These are phyloP conservation scores for Cephalopholis sonnerati DNA, from an alignment of 2,113 vertebrate species.

Conservation along the genomic window DNA sequence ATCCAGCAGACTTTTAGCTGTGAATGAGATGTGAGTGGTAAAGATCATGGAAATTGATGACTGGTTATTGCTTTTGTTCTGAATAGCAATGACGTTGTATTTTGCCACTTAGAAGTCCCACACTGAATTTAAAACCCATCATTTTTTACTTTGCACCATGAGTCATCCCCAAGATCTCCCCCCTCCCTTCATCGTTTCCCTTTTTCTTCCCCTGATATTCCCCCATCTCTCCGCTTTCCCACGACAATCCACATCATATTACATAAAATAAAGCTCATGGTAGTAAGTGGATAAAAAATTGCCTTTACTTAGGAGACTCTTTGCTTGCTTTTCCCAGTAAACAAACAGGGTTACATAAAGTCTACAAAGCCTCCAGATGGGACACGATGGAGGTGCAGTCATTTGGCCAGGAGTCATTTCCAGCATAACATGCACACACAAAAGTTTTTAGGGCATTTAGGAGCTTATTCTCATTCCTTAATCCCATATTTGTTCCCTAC, in stretches of 20 bases:
- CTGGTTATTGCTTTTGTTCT: constrained; percentile 12
- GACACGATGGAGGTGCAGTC: constrained; percentile 26
- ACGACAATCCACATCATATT: constrained; percentile 7
- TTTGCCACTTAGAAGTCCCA: background rate
- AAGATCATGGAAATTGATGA: background rate
- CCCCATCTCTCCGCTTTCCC: background rate
- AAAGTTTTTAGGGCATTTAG: background rate
- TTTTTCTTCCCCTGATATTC: background rate
- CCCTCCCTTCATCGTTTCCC: background rate
- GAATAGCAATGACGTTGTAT: background rate
- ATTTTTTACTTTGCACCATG: constrained; percentile 6
- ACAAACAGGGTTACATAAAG: constrained; percentile 52
- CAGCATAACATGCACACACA: background rate
- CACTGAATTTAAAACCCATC: background rate
- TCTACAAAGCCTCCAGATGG: constrained; percentile 63
- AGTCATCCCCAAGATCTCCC: background rate
- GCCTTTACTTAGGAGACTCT: constrained; percentile 49
- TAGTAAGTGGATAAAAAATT: constrained; percentile 43
- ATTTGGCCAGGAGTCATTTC: constrained; percentile 36
- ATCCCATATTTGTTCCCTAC: background rate
- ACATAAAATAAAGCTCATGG: constrained; percentile 33
- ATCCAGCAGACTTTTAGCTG: constrained; percentile 13
- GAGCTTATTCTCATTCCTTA: constrained; percentile 22
- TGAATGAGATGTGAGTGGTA: background rate
- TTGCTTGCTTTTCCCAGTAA: constrained; percentile 48